Percentiles rank a stretch among this genome's conserved stretches.
Conservation (phyloP, 2,888 invertebrate genomes). For the Ypsolopha scabrella region DNA sequence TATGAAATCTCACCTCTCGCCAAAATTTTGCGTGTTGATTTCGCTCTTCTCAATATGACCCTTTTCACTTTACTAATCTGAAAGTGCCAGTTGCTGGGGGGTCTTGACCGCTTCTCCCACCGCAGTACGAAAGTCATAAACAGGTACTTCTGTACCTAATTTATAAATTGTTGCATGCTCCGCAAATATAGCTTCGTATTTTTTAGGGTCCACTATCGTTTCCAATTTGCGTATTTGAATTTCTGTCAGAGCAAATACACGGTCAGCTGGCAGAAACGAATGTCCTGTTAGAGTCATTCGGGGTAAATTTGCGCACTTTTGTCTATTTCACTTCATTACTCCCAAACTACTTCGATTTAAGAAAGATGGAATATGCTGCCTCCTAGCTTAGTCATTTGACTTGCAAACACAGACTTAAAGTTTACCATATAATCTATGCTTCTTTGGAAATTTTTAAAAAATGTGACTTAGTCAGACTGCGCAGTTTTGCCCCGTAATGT, state of each 20-base stretch:
- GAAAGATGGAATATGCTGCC: too few species aligned
- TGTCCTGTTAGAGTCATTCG: too few species aligned
- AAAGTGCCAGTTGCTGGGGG: conserved; percentile 6
- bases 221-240: conserved; percentile 1
- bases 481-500: too few species aligned
- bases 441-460: too few species aligned
- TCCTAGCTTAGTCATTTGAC: too few species aligned
- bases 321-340: too few species aligned
- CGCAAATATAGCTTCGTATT: conserved; percentile 4
- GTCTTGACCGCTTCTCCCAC: conserved; percentile 3
- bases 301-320: too few species aligned
- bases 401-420: too few species aligned
- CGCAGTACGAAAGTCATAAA: conserved; percentile 3
- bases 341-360: too few species aligned
- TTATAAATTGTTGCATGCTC: conserved; percentile 4
- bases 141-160: conserved; percentile 4
- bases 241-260: conserved; percentile 7
- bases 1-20: conserved; percentile 4
- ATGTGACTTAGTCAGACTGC: too few species aligned
- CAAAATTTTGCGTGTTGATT: conserved; percentile 2
- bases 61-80: conserved; percentile 6
- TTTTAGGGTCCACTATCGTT: conserved; percentile 2
- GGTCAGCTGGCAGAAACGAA: conserved; percentile 6
- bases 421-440: too few species aligned
- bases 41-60: conserved; percentile 5